Base-by-base conservation (phyloP, 2,113 vertebrate genomes). In the Pedionomus torquatus region DNA sequence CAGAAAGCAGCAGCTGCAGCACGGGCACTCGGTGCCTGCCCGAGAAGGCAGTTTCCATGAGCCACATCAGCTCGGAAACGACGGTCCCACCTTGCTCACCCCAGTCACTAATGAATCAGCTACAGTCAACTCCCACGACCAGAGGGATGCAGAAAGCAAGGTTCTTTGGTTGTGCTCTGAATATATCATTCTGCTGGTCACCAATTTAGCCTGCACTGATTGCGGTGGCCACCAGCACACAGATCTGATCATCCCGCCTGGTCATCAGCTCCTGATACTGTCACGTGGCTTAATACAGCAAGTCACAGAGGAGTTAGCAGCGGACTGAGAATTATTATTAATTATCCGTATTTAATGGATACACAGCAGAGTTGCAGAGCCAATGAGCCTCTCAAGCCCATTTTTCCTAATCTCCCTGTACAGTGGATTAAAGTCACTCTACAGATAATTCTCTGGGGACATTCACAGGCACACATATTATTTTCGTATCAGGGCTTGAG, bases 161-260 rank as follows among this genome's bases (percentile, higher is more conserved):
- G 97, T 48, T 98, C 98, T 98, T 98, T 98, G 98, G 98, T 98
- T 97, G 69, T 93, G 95, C 94, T 98, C 95, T 57, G 89, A 94
- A 89, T 35, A 17, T 2, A 66, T 43, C 88, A 28, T 96, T 89
- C 94, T 33, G 81, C 24, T 49, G 35, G 48, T 9, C 71, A 72
- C 5, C 39, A 11, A 1, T 37, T 87, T 23, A 61, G 35, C 90
- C 96, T 2, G 80, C 33, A 33, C 68, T 13, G 78, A 41, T 11
- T 3, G 75, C 13, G 51, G 60, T 20, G 85, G 85, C 83, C 92
- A 17, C 46, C 9, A 20, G 90, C 54, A n/a, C 23, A 15, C 18
- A 25, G 35, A 71, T 63, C 81, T 66, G n/a, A 44, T 7, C 17
- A 10, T 35, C 87, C 78, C 68, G 93, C 41, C 64, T 2, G 21